These are phyloP conservation scores for Australoheros facetus DNA, from an alignment of 2,797 vertebrate genomes.

Conservation along the genomic window DNA sequence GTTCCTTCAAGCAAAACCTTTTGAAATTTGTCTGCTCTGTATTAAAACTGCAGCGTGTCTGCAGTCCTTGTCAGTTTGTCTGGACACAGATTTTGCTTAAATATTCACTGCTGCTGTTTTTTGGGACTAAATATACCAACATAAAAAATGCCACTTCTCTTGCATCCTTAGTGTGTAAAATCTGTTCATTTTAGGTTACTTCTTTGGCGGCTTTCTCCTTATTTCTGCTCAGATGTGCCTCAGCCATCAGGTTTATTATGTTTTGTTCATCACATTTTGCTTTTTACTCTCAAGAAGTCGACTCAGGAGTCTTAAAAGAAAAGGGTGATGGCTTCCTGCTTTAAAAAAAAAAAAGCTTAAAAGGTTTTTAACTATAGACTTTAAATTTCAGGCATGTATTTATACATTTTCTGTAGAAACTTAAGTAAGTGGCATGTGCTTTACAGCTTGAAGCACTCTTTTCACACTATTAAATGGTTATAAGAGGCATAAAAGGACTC, in stretches of 20 bases:
- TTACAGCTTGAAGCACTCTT: background rate
- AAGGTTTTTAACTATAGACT: background rate
- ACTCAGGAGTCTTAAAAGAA: background rate
- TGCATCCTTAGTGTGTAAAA: background rate
- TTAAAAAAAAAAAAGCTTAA: background rate
- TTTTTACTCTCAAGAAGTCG: background rate
- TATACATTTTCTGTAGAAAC: background rate
- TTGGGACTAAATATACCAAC: background rate
- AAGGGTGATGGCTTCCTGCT: background rate
- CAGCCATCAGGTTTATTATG: background rate
- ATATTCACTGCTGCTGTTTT: background rate
- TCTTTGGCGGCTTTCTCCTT: background rate
- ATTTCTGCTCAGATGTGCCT: background rate
- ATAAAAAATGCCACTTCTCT: background rate
- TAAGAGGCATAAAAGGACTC: conserved; percentile 9
- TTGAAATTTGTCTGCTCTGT: background rate
- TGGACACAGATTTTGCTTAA: background rate
- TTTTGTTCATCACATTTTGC: background rate
- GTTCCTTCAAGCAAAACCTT: background rate
- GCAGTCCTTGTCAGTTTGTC: too few relatives aligned
- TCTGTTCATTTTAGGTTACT: background rate
- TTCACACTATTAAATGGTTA: conserved; percentile 16
- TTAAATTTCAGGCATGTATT: background rate
- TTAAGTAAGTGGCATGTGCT: conserved; percentile 1
- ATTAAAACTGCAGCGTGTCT: background rate